Conservation (phyloP, 2,888 invertebrate species). For the Cryptocephalus moraei region DNA sequence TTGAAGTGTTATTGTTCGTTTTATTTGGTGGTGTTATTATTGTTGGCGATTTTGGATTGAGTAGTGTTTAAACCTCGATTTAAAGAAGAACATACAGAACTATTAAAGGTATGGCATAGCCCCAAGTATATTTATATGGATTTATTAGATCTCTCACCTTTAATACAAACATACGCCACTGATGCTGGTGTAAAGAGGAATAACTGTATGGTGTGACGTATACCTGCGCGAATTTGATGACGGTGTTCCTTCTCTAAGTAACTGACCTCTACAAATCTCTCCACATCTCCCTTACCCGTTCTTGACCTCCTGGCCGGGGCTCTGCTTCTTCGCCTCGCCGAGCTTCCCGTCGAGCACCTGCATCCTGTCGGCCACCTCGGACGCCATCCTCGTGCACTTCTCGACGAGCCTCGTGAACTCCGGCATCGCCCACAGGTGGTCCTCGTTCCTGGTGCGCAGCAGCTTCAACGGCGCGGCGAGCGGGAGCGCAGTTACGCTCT, state of each 20-base stretch:
- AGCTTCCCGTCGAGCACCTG: slow-evolving; percentile 71
- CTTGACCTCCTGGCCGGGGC: slow-evolving; percentile 40
- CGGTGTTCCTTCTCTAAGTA: too few species aligned
- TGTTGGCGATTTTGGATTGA: too few species aligned
- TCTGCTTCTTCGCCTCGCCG: slow-evolving; percentile 46
- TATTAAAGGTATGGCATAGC: too few species aligned
- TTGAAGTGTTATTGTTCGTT: too few species aligned
- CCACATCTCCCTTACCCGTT: slow-evolving; percentile 39
- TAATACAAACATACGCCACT: too few species aligned
- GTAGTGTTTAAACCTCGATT: too few species aligned
- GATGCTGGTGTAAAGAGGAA: neutral
- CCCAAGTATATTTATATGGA: too few species aligned
- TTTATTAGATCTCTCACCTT: too few species aligned
- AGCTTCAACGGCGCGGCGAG: slow-evolving; percentile 78
- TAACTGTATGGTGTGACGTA: neutral
- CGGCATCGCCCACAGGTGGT: slow-evolving; percentile 53
- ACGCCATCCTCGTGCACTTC: slow-evolving; percentile 61
- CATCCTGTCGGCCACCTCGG: slow-evolving; percentile 70
- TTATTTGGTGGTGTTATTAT: too few species aligned
- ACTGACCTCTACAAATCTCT: neutral
- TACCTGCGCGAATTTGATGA: too few species aligned
- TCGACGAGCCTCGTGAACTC: slow-evolving; percentile 72
- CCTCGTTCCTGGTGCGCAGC: slow-evolving; percentile 72
- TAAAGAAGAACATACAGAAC: too few species aligned
- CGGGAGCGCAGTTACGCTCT: slow-evolving; percentile 71